Percentiles rank a stretch among this genome's conserved stretches.
These are phyloP conservation scores for Typhlichthys subterraneus DNA, from an alignment of 2,797 vertebrate species.

Conservation along the genomic window DNA sequence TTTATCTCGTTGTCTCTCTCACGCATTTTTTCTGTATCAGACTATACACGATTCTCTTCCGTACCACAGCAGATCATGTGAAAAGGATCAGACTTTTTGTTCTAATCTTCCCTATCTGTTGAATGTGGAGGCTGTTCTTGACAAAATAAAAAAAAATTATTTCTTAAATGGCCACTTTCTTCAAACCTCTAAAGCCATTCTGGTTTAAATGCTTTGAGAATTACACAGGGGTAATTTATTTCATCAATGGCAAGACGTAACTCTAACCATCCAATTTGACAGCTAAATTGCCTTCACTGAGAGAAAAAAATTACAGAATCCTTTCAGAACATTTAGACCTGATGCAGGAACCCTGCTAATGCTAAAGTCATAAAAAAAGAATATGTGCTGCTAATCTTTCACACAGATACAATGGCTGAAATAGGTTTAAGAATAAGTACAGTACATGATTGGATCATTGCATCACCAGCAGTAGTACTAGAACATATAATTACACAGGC, in stretches of 20 bases:
- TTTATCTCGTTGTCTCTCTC: no score
- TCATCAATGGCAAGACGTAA: constrained; percentile 48
- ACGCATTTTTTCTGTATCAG: no score
- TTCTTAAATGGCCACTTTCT: constrained; percentile 34
- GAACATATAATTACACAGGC: neutral
- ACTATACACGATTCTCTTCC: no score
- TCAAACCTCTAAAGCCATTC: constrained; percentile 37
- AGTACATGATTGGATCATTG: no score
- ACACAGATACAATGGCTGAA: neutral
- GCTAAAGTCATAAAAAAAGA: constrained; percentile 42
- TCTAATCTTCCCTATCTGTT: no score
- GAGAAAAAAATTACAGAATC: constrained; percentile 59
- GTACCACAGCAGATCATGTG: no score
- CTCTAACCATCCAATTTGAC: constrained; percentile 69
- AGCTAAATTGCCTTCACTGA: constrained; percentile 72
- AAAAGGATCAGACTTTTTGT: no score
- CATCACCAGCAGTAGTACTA: neutral
- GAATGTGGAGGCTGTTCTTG: neutral
- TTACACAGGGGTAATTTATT: constrained; percentile 48
- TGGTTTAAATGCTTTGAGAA: constrained; percentile 45
- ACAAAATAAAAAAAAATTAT: no score
- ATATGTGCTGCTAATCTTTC: constrained; percentile 64
- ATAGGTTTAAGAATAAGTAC: neutral
- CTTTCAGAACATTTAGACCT: constrained; percentile 69
- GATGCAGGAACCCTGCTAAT: constrained; percentile 42